A percentile compares a stretch with the other conserved stretches of the same genome.
These are phyloP conservation scores for Pocillopora damicornis DNA, from an alignment of 64 coral and sea anemone species.

Conservation along the genomic window DNA sequence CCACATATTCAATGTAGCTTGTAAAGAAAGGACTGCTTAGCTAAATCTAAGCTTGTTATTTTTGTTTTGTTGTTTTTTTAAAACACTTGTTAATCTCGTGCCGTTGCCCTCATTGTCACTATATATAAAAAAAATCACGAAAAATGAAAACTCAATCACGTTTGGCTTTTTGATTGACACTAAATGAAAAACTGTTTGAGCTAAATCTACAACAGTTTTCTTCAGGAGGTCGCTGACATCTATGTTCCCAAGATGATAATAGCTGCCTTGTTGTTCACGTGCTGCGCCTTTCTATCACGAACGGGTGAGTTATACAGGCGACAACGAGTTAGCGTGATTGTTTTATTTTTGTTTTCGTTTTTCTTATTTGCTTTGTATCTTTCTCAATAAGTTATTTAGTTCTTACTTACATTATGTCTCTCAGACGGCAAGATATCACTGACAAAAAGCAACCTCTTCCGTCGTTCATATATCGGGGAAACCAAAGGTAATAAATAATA, in stretches of 20 bases:
- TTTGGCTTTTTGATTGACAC: background rate
- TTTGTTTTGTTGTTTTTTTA: too few relatives aligned
- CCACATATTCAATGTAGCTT: too few relatives aligned
- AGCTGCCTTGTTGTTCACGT: background rate
- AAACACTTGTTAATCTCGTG: too few relatives aligned
- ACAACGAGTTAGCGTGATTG: background rate
- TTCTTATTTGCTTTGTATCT: too few relatives aligned
- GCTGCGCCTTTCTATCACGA: background rate
- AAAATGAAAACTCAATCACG: too few relatives aligned
- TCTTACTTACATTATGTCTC: background rate
- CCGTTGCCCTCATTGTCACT: too few relatives aligned
- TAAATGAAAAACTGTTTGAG: background rate
- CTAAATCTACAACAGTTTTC: background rate
- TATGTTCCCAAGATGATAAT: background rate
- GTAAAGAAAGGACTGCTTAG: too few relatives aligned
- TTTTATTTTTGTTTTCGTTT: background rate
- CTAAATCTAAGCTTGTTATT: too few relatives aligned
- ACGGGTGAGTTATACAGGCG: background rate
- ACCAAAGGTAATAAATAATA: slow-evolving; percentile 17
- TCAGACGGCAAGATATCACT: background rate
- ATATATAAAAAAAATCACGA: too few relatives aligned
- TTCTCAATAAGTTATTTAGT: background rate
- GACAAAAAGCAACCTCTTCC: background rate
- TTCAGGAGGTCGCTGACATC: background rate
- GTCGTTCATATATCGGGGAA: slow-evolving; percentile 7